Percentiles rank a stretch among this genome's conserved stretches.
Conservation (phyloP, 92 coral and sea anemone genomes). For the Meandrina meandrites region DNA sequence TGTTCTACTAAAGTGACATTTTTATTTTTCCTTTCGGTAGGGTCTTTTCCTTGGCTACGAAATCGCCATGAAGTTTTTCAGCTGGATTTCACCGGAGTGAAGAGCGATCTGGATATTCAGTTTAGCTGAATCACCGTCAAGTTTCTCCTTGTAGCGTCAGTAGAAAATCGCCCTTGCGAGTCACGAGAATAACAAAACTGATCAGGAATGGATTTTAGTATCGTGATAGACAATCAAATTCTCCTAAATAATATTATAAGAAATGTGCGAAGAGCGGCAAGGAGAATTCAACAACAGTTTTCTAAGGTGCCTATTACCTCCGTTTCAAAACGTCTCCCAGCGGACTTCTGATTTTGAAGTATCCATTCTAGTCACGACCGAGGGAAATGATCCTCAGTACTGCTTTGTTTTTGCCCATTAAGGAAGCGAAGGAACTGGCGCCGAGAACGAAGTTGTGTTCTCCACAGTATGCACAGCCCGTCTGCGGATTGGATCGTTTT, state of each 20-base stretch:
- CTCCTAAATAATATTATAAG: background rate
- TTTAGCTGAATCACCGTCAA: background rate
- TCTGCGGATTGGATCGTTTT: too few species aligned
- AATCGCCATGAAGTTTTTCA: slow-evolving; percentile 68
- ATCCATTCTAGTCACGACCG: too few species aligned
- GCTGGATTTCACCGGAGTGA: slow-evolving; percentile 68
- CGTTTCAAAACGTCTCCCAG: too few species aligned
- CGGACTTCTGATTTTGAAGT: background rate
- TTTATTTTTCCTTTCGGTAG: slow-evolving; percentile 20
- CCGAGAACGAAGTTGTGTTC: background rate
- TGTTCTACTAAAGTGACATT: background rate
- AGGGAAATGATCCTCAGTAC: too few species aligned
- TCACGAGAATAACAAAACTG: background rate
- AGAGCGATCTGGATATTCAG: background rate
- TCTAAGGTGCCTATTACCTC: background rate
- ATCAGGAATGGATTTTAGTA: background rate
- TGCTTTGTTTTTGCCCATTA: background rate
- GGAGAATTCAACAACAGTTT: background rate
- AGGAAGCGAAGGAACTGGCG: background rate
- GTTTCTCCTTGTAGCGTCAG: background rate
- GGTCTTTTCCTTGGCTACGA: slow-evolving; percentile 78
- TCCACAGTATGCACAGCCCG: too few species aligned
- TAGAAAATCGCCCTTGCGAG: background rate
- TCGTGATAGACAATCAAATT: background rate
- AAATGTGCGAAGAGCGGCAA: background rate